These are phyloP conservation scores for Tribolium madens DNA, from an alignment of 1,140 invertebrate genomes.

Conservation along the genomic window DNA sequence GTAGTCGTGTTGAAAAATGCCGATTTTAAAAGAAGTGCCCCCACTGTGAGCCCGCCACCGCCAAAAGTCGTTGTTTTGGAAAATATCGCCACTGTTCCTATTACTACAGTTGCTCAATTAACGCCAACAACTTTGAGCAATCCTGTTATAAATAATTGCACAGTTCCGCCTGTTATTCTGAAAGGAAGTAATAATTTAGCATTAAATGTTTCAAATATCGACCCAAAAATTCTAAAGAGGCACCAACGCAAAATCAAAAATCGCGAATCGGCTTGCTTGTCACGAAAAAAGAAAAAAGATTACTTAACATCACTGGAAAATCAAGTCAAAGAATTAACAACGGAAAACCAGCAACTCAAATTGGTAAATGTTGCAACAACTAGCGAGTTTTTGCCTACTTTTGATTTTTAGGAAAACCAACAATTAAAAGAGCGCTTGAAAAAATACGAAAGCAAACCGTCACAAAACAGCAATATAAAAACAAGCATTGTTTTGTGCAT, in stretches of 20 bases:
- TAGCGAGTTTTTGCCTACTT: not conserved
- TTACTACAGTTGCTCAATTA: constrained; percentile 46
- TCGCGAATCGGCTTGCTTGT: constrained; percentile 89
- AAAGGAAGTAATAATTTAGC: constrained; percentile 36
- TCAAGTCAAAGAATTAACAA: constrained; percentile 76
- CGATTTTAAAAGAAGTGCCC: constrained; percentile 36
- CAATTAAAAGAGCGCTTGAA: constrained; percentile 55
- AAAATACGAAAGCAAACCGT: constrained; percentile 43
- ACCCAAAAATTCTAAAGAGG: constrained; percentile 77
- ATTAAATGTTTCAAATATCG: constrained; percentile 49
- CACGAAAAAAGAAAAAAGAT: constrained; percentile 92
- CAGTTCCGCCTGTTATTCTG: constrained; percentile 44
- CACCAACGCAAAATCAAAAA: constrained; percentile 94
- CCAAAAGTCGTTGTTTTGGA: constrained; percentile 58
- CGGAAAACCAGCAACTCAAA: constrained; percentile 80
- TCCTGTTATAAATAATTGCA: constrained; percentile 38
- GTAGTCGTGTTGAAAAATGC: constrained; percentile 53
- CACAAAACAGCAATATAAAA: constrained; percentile 51
- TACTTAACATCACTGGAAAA: constrained; percentile 85
- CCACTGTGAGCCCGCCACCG: not conserved
- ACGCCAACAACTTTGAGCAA: constrained; percentile 24
- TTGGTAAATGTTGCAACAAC: constrained; percentile 66
- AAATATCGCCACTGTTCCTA: constrained; percentile 51
- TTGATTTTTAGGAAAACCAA: constrained; percentile 58
- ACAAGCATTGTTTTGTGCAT: constrained; percentile 56